These are phyloP conservation scores for Caenorhabditis brenneri DNA, from an alignment of 1,140 invertebrate species.

Conservation along the genomic window DNA sequence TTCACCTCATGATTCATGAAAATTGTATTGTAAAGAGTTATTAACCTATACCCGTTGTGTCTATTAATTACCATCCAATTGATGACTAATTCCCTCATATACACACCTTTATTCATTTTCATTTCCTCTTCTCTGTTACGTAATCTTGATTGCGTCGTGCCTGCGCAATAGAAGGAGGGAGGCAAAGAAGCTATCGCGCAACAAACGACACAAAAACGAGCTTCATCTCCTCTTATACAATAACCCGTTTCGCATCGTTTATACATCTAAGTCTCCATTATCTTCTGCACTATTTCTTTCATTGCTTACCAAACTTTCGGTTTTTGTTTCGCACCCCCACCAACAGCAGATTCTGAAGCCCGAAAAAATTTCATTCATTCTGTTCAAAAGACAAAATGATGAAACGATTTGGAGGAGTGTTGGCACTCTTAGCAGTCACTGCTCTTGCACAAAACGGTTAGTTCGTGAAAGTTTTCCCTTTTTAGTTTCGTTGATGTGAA, in stretches of 20 bases:
- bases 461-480: not conserved
- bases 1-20: too few relatives aligned
- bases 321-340: slow-evolving; percentile 1
- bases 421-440: not conserved
- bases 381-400: slow-evolving; percentile 1
- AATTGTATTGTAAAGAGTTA: too few relatives aligned
- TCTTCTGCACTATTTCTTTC: not conserved
- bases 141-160: slow-evolving; percentile 1
- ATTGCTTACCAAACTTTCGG: slow-evolving; percentile 29
- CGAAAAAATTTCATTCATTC: slow-evolving; percentile 1
- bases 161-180: not conserved
- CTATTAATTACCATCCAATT: too few relatives aligned
- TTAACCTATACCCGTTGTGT: too few relatives aligned
- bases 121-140: not conserved
- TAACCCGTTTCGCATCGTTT: not conserved
- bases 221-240: not conserved
- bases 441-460: slow-evolving; percentile 9
- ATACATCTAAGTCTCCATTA: not conserved
- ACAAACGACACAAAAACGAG: not conserved
- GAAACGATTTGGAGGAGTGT: not conserved
- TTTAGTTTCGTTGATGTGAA: not conserved
- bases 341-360: not conserved
- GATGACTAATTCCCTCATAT: not conserved
- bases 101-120: not conserved
- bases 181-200: not conserved